Percentiles rank a stretch among this genome's conserved stretches.
Conservation (phyloP, 2,113 vertebrate genomes). For the Potamarius usumacintae region DNA sequence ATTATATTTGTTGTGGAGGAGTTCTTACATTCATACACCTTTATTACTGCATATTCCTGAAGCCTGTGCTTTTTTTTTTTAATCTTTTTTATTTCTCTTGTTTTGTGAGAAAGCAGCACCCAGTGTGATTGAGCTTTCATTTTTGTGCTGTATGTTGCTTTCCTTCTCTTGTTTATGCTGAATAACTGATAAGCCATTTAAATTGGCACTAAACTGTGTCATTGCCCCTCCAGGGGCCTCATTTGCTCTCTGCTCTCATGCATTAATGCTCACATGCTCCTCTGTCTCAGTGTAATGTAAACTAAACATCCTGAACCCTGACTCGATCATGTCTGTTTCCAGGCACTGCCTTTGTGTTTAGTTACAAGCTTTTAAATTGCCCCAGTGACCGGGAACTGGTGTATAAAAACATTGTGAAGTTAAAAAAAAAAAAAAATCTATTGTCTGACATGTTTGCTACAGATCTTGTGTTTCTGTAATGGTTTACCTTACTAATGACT, state of each 20-base stretch:
- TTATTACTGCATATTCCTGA: neutral
- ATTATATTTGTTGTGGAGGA: too few species aligned
- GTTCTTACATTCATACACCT: neutral
- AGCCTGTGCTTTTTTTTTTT: neutral
- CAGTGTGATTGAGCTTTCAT: neutral
- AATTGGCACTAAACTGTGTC: neutral
- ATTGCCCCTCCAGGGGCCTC: slow-evolving; percentile 5
- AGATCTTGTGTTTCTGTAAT: neutral
- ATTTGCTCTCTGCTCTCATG: neutral
- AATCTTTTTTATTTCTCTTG: neutral
- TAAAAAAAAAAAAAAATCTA: neutral
- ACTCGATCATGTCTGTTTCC: neutral
- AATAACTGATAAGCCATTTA: neutral
- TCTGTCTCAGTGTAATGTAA: neutral
- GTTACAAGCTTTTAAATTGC: neutral
- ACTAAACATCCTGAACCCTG: neutral
- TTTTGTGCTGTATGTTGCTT: neutral
- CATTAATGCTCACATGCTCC: neutral
- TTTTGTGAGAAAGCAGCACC: neutral
- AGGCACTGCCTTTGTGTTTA: slow-evolving; percentile 13
- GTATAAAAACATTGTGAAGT: too few species aligned
- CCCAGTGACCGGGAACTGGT: neutral
- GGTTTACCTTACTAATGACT: neutral
- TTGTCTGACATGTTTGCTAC: neutral
- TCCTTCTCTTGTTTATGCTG: neutral